A percentile compares a stretch with the other conserved stretches of the same genome.
These are phyloP conservation scores for Paramacrobiotus metropolitanus DNA, from an alignment of 1,140 invertebrate genomes.

Conservation along the genomic window DNA sequence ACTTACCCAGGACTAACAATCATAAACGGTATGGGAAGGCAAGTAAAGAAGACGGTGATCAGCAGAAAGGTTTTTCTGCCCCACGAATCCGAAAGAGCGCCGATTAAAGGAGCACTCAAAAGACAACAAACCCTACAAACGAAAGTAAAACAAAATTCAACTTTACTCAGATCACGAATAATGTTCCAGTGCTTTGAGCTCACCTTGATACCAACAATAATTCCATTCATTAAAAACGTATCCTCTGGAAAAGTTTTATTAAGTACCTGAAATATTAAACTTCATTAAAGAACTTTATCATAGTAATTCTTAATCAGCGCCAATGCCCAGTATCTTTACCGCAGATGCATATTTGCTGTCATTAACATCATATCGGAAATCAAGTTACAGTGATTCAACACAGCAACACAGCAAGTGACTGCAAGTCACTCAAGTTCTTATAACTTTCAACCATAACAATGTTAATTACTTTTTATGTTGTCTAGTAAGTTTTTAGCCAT, in stretches of 20 bases:
- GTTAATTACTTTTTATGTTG: no score
- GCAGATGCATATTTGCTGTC: no score
- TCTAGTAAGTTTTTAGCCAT: not conserved
- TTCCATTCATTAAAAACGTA: slow-evolving; percentile 96
- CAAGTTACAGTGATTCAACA: no score
- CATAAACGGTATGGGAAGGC: slow-evolving; percentile 94
- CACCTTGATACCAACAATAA: slow-evolving; percentile 88
- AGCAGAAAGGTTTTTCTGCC: slow-evolving; percentile 92
- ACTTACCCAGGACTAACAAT: slow-evolving; percentile 81
- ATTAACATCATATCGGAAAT: no score
- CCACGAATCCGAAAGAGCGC: slow-evolving; percentile 89
- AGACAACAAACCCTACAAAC: slow-evolving; percentile 26
- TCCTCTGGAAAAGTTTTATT: slow-evolving; percentile 95
- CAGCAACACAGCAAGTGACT: no score
- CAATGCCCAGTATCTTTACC: not conserved
- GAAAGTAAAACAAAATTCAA: not conserved
- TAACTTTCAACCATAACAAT: not conserved
- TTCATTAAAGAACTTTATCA: not conserved
- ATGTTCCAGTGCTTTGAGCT: slow-evolving; percentile 1
- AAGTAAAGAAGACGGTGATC: slow-evolving; percentile 96
- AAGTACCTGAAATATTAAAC: slow-evolving; percentile 36
- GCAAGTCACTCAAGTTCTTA: slow-evolving; percentile 7
- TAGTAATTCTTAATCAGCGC: not conserved
- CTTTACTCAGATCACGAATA: not conserved
- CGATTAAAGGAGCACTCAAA: slow-evolving; percentile 87